phyloP scores from a whole-genome alignment of 2,797 vertebrate genomes.

The Cetoscarus ocellatus region DNA sequence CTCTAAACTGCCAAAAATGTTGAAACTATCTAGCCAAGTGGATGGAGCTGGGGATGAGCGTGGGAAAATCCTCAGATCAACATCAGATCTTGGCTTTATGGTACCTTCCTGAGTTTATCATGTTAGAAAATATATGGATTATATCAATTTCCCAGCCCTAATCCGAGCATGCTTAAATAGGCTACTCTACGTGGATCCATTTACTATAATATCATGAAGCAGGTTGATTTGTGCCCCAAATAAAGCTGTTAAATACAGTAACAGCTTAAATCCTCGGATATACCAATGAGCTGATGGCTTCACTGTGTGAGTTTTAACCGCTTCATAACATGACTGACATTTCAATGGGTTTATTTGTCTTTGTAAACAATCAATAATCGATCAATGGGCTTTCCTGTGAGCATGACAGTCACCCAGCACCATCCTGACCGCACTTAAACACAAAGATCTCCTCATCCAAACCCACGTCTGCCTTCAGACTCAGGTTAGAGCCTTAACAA shows the following conservation, averaged over 20 bases:
- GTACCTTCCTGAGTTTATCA: too few relatives aligned
- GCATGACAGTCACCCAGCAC: constrained; percentile 1
- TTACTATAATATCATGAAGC: neutral
- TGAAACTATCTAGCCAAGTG: too few relatives aligned
- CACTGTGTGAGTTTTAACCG: neutral
- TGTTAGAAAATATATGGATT: too few relatives aligned
- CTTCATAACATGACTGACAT: neutral
- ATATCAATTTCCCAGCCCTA: too few relatives aligned
- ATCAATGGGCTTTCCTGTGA: constrained; percentile 4
- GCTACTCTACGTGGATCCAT: neutral
- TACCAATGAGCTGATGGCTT: neutral
- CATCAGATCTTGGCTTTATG: too few relatives aligned
- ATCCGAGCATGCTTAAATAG: neutral
- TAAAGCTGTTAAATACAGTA: neutral
- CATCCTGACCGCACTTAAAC: constrained; percentile 9
- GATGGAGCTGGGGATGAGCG: too few relatives aligned
- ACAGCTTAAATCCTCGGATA: neutral
- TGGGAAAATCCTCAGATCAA: too few relatives aligned
- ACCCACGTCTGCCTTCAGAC: neutral
- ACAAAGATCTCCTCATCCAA: constrained; percentile 4
- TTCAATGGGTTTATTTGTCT: neutral
- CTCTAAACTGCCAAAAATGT: too few relatives aligned
- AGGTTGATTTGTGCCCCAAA: neutral
- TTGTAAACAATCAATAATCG: neutral
- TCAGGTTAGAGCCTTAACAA: constrained; percentile 14